These are phyloP conservation scores for Clepsis dumicolana DNA, from an alignment of 2,888 invertebrate species.

Conservation along the genomic window DNA sequence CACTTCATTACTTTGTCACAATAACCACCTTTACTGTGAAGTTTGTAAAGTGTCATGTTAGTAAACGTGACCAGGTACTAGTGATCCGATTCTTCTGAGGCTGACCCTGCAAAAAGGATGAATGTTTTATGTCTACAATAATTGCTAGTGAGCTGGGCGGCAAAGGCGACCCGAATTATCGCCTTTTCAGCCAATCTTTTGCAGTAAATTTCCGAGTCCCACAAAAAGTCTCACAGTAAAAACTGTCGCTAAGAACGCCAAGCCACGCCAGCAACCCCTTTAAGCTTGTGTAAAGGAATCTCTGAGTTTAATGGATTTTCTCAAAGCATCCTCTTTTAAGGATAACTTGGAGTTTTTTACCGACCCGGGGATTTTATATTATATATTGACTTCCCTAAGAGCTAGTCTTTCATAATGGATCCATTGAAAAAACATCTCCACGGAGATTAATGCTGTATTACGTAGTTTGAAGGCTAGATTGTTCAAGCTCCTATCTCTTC, in stretches of 20 bases:
- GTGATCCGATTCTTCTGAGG: background rate
- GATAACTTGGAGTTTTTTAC: slow-evolving; percentile 13
- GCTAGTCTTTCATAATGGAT: slow-evolving; percentile 5
- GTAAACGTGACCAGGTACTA: too few relatives aligned
- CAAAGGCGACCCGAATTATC: background rate
- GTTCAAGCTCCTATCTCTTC: background rate
- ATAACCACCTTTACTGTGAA: too few relatives aligned
- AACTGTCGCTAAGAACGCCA: background rate
- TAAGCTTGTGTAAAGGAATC: slow-evolving; percentile 21
- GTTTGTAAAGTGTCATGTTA: too few relatives aligned
- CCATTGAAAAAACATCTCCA: slow-evolving; percentile 16
- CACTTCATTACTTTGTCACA: too few relatives aligned
- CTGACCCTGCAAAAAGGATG: background rate
- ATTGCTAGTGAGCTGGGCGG: background rate
- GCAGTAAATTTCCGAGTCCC: background rate
- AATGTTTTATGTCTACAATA: background rate
- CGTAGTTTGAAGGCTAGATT: background rate
- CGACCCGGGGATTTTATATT: slow-evolving; percentile 11
- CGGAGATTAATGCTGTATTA: background rate
- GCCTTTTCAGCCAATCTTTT: background rate
- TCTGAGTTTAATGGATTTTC: slow-evolving; percentile 20
- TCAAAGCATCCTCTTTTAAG: slow-evolving; percentile 9
- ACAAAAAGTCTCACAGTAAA: background rate
- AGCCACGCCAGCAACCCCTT: slow-evolving; percentile 13
- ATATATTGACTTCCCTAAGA: slow-evolving; percentile 15